Base-by-base conservation (phyloP, 1,140 invertebrate species). In the Dendroctonus ponderosae region DNA sequence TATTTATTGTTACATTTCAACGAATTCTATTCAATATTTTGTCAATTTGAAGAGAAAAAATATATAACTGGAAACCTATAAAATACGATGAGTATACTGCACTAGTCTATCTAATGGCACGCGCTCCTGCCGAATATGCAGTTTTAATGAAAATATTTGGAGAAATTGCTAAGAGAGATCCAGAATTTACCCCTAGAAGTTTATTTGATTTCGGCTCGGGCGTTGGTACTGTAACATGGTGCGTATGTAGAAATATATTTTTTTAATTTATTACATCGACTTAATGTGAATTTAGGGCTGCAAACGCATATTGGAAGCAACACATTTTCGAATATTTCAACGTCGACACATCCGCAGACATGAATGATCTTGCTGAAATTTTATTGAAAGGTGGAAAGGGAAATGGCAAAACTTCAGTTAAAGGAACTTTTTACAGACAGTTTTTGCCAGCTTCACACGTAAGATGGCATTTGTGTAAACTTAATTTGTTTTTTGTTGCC, bases 201-300 rank as follows among this genome's bases (percentile, higher is more conserved):
- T 82, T 94, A 60, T 91, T 94, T 76, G 94, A 97, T 80, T 96
- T 94, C 81, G 94, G 94, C 6, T 95, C 93, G 51, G 94, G 94
- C 11, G 78, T 93, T 50, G 94, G 93, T 3, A 90, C 91, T 39
- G 88, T 86, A 0, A 86, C 87, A 43, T 96, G 94, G 89, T 89
- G 70, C 61, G 14, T 62, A 9, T 15, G 15, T 15, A n/a, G n/a
- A n/a, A n/a, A n/a, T n/a, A 56, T 40, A 9, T 5, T 7, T 46
- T 38, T 38, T 40, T 56, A 11, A 39, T 56, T 15, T 7, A 15
- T 7, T 7, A 54, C 41, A 37, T 39, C 52, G 43, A 56, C 52
- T 11, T 39, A 11, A 39, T 5, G 38, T 51, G 14, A 56, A 60
- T 69, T 56, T 70, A 89, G 88, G 92, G 92, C 90, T 26, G 85